Conservation (phyloP, 2,797 vertebrate genomes). For the Pangasius krempfi region DNA sequence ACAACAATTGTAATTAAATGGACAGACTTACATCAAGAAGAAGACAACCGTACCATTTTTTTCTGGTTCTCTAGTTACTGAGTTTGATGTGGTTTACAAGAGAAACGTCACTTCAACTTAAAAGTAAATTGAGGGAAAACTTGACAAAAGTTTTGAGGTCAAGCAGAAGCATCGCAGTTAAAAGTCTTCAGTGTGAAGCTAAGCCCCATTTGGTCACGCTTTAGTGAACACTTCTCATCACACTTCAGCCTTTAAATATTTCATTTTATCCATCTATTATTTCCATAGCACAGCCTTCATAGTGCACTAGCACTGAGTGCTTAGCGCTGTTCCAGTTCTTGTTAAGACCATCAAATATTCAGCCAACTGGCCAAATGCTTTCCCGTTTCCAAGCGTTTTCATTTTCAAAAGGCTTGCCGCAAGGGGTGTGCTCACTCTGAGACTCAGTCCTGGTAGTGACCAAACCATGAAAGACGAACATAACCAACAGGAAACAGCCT, state of each 20-base stretch:
- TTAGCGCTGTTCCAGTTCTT: conserved; percentile 73
- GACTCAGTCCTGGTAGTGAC: conserved; percentile 3
- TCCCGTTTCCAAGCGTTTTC: conserved; percentile 64
- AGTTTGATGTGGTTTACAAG: neutral
- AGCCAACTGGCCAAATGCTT: conserved; percentile 66
- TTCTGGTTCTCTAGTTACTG: neutral
- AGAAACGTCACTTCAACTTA: neutral
- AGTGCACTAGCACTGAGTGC: conserved; percentile 62
- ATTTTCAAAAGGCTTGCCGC: conserved; percentile 60
- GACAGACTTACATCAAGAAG: neutral
- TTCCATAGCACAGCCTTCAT: conserved; percentile 44
- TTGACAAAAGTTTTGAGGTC: conserved; percentile 39
- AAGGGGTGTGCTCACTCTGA: conserved; percentile 10
- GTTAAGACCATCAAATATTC: conserved; percentile 78
- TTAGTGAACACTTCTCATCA: conserved; percentile 55
- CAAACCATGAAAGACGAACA: conserved; percentile 47
- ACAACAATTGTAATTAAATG: neutral
- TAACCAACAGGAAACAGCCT: conserved; percentile 57
- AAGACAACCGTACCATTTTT: too few species aligned
- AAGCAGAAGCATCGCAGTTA: conserved; percentile 16
- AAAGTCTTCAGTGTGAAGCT: conserved; percentile 16
- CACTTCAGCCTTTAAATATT: conserved; percentile 70
- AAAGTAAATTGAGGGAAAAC: neutral
- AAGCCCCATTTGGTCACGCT: conserved; percentile 40
- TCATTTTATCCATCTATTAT: conserved; percentile 71